Evolutionary conservation across 2,797 vertebrate genomes (phyloP).

Genomic region (Cryptoblepharus egeriae): DNA sequence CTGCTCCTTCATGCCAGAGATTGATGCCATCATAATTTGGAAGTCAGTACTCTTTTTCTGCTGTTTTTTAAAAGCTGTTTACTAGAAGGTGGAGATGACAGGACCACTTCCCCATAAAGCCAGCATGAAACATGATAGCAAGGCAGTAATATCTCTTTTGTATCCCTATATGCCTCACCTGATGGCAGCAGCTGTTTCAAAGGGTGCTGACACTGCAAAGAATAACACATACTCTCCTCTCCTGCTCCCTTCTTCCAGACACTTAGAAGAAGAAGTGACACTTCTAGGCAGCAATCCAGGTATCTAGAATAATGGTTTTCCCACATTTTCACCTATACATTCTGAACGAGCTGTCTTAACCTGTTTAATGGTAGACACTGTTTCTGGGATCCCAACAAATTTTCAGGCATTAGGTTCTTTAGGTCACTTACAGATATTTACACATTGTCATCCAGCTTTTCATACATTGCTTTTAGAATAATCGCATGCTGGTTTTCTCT

Average conservation of each 20-base stretch:
- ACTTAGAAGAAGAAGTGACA: too few species aligned
- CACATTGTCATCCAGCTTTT: background rate
- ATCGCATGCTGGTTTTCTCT: background rate
- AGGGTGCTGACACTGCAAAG: too few species aligned
- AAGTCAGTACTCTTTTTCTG: background rate
- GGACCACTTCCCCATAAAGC: background rate
- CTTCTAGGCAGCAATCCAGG: too few species aligned
- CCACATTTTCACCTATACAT: too few species aligned
- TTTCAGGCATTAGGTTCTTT: background rate
- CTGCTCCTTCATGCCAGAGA: background rate
- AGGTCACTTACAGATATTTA: background rate
- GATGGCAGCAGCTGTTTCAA: too few species aligned
- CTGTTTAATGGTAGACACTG: background rate
- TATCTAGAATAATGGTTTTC: too few species aligned
- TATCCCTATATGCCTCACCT: too few species aligned
- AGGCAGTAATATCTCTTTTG: background rate
- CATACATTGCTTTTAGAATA: background rate
- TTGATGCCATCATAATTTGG: background rate
- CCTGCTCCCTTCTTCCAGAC: too few species aligned
- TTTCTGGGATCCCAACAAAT: background rate
- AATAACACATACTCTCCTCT: too few species aligned
- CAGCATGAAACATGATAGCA: background rate
- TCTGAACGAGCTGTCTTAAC: too few species aligned
- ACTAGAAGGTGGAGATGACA: background rate
- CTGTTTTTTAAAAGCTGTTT: too few species aligned